Percentiles rank a stretch among this genome's conserved stretches.
These are phyloP conservation scores for Trissonchulus latispiculum DNA, from an alignment of 2,888 invertebrate species.

Conservation along the genomic window DNA sequence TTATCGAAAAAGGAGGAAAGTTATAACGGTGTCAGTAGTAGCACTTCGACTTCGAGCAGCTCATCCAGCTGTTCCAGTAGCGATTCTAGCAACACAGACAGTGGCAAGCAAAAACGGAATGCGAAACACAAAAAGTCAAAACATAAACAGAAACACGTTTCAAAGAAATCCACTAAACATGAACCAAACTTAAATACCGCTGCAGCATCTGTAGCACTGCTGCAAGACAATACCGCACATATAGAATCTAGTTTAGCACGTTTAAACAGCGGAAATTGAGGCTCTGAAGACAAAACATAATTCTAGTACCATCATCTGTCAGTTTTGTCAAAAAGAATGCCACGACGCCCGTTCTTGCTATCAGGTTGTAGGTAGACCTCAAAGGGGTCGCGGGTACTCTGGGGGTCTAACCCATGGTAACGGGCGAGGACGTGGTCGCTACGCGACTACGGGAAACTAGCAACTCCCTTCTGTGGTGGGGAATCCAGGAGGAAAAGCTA, in stretches of 20 bases:
- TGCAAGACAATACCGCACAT: neutral
- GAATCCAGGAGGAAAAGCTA: neutral
- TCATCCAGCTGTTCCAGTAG: too few relatives aligned
- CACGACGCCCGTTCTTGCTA: neutral
- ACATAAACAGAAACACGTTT: too few relatives aligned
- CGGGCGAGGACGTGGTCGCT: neutral
- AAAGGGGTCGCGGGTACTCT: too few relatives aligned
- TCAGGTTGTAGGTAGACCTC: neutral
- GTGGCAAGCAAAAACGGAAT: too few relatives aligned
- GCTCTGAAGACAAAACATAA: neutral
- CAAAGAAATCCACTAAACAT: too few relatives aligned
- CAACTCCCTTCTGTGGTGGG: neutral
- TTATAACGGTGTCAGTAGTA: neutral
- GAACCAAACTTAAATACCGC: neutral
- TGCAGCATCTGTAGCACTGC: neutral
- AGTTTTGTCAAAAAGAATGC: neutral
- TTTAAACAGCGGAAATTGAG: neutral
- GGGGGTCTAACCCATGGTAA: too few relatives aligned
- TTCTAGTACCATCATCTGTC: neutral
- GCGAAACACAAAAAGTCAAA: too few relatives aligned
- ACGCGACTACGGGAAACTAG: neutral
- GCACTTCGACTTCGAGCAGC: too few relatives aligned
- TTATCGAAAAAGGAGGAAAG: neutral
- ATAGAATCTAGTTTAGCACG: neutral
- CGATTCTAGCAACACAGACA: too few relatives aligned